Conservation (phyloP, 1,140 invertebrate species). For the Oncopeltus fasciatus region DNA sequence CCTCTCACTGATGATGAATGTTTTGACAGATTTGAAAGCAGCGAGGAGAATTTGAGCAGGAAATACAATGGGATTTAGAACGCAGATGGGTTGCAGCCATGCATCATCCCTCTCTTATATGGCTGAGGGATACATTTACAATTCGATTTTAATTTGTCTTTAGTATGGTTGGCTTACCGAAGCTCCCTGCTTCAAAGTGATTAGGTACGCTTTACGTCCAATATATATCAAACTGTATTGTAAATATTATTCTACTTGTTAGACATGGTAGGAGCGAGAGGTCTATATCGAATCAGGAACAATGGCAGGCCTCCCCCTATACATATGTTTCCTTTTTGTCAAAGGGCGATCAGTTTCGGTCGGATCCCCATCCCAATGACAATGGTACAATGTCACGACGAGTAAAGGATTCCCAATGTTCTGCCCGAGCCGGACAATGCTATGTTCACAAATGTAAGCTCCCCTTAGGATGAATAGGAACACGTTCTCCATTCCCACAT, state of each 20-base stretch:
- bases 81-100: too few relatives aligned
- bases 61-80: too few relatives aligned
- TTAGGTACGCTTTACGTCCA: background rate
- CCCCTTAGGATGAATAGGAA: constrained; percentile 3
- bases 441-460: constrained; percentile 9
- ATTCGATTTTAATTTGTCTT: constrained; percentile 8
- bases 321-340: constrained; percentile 14
- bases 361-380: constrained; percentile 1
- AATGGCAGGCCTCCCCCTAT: constrained; percentile 10
- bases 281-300: background rate
- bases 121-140: background rate
- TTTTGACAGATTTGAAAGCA: too few relatives aligned
- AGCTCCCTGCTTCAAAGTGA: background rate
- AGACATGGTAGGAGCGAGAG: background rate
- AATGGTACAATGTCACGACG: constrained; percentile 1
- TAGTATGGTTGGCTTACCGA: background rate
- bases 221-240: constrained; percentile 18
- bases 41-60: too few relatives aligned
- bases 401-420: constrained; percentile 12
- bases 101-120: too few relatives aligned
- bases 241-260: constrained; percentile 16
- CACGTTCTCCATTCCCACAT: constrained; percentile 14
- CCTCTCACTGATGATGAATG: too few relatives aligned
- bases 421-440: constrained; percentile 1
- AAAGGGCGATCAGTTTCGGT: constrained; percentile 11